Evolutionary conservation across 2,888 invertebrate species (phyloP), one percentile per base, ranked within the genome.

Genomic region (Hirudinaria manillensis): DNA sequence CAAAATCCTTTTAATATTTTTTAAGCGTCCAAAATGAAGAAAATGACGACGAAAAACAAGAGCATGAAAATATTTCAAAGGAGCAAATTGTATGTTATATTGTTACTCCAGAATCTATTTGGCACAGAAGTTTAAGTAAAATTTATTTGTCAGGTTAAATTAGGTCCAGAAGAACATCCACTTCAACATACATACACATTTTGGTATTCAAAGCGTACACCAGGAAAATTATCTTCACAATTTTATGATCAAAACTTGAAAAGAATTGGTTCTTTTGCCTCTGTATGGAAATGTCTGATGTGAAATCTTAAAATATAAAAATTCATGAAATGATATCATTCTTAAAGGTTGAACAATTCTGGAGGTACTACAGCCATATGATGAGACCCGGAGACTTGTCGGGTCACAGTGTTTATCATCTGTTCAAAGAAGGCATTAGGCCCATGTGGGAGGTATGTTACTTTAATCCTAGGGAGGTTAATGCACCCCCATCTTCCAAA

Each of bases 351-450:
- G 97, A 99, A 87, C 96, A 97, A 87, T 99, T 97, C 90, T 99
- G 98, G 98, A 90, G 91, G 55, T 88, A 94, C 78, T 98, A 98
- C 87, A 90, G 93, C 85, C 95, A 96, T 87, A 88, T 97, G 82
- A 89, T 91, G 80, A 89, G 95, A 82, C 93, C 97, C 72, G 90
- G 92, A 76, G 93, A 97, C 82, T 89, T 98, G 81, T 91, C 92
- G 66, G 92, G 93, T 27, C 93, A 93, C 82, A 87, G 94, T 82
- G 96, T 98, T 87, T 90, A 96, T 83, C 97, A 97, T 86, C 89
- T 99, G 77, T 99, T 99, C 87, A 98, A 98, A 89, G 90, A 94
- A 82, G 98, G 97, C 80, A 96, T 99, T 82, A 93, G 94, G 86
- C 98, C 98, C 32, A 97, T 99, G 93, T 99, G 98, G 99, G 99